Conservation (phyloP, 2,113 vertebrate genomes). For the Tetraodon nigroviridis region DNA sequence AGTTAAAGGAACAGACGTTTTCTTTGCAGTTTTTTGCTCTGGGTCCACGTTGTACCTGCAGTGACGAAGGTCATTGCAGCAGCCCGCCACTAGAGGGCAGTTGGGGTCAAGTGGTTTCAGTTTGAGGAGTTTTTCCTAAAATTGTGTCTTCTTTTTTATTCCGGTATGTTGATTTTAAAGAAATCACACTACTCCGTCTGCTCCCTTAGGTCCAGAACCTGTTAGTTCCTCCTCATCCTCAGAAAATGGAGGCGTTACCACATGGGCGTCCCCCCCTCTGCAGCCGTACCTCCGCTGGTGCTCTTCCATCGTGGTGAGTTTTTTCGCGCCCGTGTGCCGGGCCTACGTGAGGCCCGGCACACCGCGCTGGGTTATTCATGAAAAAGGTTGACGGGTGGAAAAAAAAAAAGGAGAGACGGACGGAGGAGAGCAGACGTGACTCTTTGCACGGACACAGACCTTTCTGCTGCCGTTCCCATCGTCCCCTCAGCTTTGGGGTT, state of each 20-base stretch:
- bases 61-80: too few relatives aligned
- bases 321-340: conserved; percentile 2
- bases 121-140: not conserved
- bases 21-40: too few relatives aligned
- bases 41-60: too few relatives aligned
- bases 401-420: not conserved
- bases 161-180: not conserved
- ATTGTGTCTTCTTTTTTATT: not conserved
- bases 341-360: conserved; percentile 49
- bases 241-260: not conserved
- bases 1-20: too few relatives aligned
- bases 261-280: not conserved
- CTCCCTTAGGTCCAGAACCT: too few relatives aligned
- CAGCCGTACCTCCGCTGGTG: not conserved
- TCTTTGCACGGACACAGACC: conserved; percentile 2
- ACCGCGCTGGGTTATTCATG: conserved; percentile 21
- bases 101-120: too few relatives aligned
- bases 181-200: not conserved
- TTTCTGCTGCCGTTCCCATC: not conserved
- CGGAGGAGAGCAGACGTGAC: conserved; percentile 27
- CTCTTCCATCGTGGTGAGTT: not conserved
- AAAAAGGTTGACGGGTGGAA: not conserved
- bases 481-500: not conserved
- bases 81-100: too few relatives aligned
- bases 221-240: not conserved